phyloP scores from a whole-genome alignment of 2,888 invertebrate genomes.

The Achlya flavicornis region DNA sequence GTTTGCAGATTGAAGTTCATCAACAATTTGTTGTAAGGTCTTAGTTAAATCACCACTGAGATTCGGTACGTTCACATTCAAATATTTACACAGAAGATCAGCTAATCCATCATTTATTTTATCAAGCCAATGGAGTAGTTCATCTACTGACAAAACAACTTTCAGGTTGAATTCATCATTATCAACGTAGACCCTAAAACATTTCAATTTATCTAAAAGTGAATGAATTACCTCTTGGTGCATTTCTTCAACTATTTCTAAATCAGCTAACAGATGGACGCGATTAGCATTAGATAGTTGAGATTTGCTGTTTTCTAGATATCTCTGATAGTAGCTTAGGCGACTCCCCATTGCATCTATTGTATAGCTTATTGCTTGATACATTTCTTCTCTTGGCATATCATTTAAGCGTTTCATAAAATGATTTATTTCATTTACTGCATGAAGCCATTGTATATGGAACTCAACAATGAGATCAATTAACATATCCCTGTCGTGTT shows the following conservation, averaged over 20 bases:
- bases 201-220: conserved; percentile 60
- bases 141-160: conserved; percentile 48
- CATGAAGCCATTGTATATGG: conserved; percentile 70
- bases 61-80: conserved; percentile 55
- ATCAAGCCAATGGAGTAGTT: conserved; percentile 69
- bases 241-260: conserved; percentile 77
- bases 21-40: conserved; percentile 67
- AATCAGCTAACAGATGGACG: conserved; percentile 56
- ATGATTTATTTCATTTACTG: conserved; percentile 63
- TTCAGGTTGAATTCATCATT: conserved; percentile 56
- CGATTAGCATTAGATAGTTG: conserved; percentile 50
- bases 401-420: conserved; percentile 49
- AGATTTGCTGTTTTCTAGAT: conserved; percentile 55
- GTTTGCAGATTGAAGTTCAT: conserved; percentile 50
- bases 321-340: conserved; percentile 62
- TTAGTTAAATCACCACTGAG: conserved; percentile 60
- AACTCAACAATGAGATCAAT: conserved; percentile 66
- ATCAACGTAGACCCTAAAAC: conserved; percentile 50
- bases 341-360: conserved; percentile 63
- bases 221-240: conserved; percentile 55
- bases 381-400: conserved; percentile 56
- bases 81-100: conserved; percentile 55
- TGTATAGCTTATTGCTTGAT: conserved; percentile 62
- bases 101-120: conserved; percentile 66
- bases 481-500: conserved; percentile 43